phyloP scores from a whole-genome alignment of 2,888 invertebrate species.

The Formica aserva region DNA sequence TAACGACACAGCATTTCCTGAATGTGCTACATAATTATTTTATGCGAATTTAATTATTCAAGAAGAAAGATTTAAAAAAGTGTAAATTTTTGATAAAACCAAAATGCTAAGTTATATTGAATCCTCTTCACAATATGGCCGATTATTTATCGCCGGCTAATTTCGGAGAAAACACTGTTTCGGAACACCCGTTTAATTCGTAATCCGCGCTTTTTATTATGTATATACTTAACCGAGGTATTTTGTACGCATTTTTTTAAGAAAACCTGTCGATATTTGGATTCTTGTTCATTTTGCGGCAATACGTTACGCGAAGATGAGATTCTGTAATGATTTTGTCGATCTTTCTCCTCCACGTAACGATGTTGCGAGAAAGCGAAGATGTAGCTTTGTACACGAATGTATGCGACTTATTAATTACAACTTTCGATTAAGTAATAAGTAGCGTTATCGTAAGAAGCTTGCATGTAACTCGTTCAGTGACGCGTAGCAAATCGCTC shows the following conservation, averaged over 20 bases:
- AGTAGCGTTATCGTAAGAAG: slow-evolving; percentile 33
- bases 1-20: neutral
- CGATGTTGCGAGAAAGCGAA: slow-evolving; percentile 14
- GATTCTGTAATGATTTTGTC: neutral
- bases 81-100: neutral
- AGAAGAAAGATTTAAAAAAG: no score
- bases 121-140: neutral
- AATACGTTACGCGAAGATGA: slow-evolving; percentile 4
- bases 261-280: neutral
- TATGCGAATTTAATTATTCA: slow-evolving; percentile 3
- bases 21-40: neutral
- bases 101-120: neutral
- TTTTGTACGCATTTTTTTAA: slow-evolving; percentile 40
- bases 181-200: neutral
- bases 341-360: slow-evolving; percentile 29
- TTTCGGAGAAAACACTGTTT: neutral
- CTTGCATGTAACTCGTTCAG: slow-evolving; percentile 20
- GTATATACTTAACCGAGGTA: slow-evolving; percentile 23
- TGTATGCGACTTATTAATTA: slow-evolving; percentile 38
- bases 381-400: slow-evolving; percentile 31
- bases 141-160: neutral
- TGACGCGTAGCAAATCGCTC: slow-evolving; percentile 62
- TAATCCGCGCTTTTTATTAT: slow-evolving; percentile 4
- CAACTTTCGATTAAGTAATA: slow-evolving; percentile 33
- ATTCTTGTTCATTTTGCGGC: slow-evolving; percentile 7